These are phyloP conservation scores for Nasonia giraulti DNA, from an alignment of 1,140 invertebrate species.

Conservation along the genomic window DNA sequence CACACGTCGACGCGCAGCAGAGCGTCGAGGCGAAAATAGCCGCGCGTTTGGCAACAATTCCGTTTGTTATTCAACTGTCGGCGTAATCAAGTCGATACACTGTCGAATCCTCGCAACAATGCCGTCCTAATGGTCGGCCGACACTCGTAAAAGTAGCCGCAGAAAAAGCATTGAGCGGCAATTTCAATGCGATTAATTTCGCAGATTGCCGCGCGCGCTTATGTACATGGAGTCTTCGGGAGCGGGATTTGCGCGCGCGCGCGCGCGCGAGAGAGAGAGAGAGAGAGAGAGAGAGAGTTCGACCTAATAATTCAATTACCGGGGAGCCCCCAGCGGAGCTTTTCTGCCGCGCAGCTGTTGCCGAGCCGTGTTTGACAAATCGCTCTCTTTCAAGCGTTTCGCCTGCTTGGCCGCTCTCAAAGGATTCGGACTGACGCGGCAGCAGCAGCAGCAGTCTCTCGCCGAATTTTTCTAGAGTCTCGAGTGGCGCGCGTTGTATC, in stretches of 20 bases:
- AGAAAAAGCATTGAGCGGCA: constrained; percentile 34
- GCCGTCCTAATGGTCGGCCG: background rate
- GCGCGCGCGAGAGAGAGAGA: too few species aligned
- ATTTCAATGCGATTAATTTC: constrained; percentile 48
- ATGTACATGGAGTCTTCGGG: background rate
- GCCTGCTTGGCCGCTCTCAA: constrained; percentile 42
- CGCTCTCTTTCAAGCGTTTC: constrained; percentile 47
- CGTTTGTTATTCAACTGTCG: constrained; percentile 3
- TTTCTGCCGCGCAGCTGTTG: constrained; percentile 48
- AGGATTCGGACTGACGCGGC: constrained; percentile 25
- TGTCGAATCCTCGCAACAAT: background rate
- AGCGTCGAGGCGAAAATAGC: background rate
- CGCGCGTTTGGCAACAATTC: background rate
- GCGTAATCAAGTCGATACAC: background rate
- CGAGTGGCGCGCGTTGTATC: constrained; percentile 32
- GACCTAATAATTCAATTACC: constrained; percentile 53
- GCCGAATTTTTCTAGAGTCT: constrained; percentile 44
- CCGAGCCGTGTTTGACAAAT: constrained; percentile 47
- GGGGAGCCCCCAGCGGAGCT: constrained; percentile 49
- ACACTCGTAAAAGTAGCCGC: background rate
- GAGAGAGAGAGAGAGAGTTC: constrained; percentile 20
- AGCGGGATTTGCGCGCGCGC: constrained; percentile 31
- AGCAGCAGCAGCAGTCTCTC: too few species aligned
- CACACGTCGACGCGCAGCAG: too few species aligned
- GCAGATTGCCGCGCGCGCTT: constrained; percentile 1